Evolutionary conservation across 2,888 invertebrate species (phyloP), one percentile per base, ranked within the genome.

Genomic region (Strigamia transsilvanica): DNA sequence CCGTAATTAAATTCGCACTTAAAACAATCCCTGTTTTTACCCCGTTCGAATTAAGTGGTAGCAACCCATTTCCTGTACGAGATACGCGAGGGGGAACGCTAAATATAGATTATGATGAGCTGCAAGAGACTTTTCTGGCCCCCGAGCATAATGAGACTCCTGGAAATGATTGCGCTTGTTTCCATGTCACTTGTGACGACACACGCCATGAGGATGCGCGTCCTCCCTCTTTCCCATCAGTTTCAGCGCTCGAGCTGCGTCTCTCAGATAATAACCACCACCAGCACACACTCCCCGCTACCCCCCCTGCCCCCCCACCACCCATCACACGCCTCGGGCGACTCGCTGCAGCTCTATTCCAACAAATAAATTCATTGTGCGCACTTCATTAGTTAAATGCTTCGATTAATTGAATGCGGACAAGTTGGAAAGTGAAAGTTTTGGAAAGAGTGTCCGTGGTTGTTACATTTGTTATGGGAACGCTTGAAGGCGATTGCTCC

Each of bases 51-150:
- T 73, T 73, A 73, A 73, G 73, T 73, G 73, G 73, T 73, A 73
- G 73, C 27, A 73, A 73, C 73, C 73, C 73, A 73, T 73, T 73
- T 73, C 73, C 73, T 73, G 73, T 32, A 32, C 73, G n/a, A 73
- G 73, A 73, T 23, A 73, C 27, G 73, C 32, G 32, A 32, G 32
- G 73, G 56, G 73, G 73, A 32, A 73, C 73, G 73, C 73, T 73
- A 73, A 73, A 73, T 73, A 73, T 73, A 73, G 73, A 73, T 73
- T 73, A 73, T 73, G 73, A 73, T 73, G 73, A 73, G 73, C 73
- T 73, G 73, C 73, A 73, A 73, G 73, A 73, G 73, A 73, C 73
- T 73, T 73, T n/a, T 73, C 73, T 73, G 73, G 73, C 73, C 73
- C 56, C 32, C 73, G 32, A 73, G 73, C 73, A 73, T 73, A 73